Evolutionary conservation across 2,797 vertebrate species (phyloP).

Genomic region (Melanotaenia boesemani): DNA sequence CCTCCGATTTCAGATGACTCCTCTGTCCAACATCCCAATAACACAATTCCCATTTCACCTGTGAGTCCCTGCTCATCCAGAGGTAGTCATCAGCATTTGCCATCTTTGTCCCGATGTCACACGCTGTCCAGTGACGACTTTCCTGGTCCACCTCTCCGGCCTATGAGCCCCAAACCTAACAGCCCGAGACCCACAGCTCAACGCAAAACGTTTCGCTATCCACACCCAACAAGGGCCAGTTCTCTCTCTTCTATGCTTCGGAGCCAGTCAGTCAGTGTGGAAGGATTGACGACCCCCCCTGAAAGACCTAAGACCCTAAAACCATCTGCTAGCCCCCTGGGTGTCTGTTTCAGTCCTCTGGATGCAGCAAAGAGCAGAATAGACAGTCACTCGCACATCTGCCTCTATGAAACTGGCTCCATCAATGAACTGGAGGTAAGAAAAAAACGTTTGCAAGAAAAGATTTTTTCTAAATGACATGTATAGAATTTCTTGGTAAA

Average conservation of each 20-base stretch:
- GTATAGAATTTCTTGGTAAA: too few species aligned
- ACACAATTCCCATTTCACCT: constrained; percentile 70
- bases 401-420: constrained; percentile 78
- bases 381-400: constrained; percentile 80
- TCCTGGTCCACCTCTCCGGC: constrained; percentile 83
- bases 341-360: constrained; percentile 78
- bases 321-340: constrained; percentile 80
- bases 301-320: constrained; percentile 85
- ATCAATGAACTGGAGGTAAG: constrained; percentile 87
- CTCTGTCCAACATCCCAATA: constrained; percentile 53
- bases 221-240: constrained; percentile 71
- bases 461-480: not conserved
- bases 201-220: constrained; percentile 75
- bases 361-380: constrained; percentile 74
- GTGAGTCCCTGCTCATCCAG: constrained; percentile 59
- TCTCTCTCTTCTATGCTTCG: constrained; percentile 83
- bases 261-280: constrained; percentile 76
- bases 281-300: constrained; percentile 77
- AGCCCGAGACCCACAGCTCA: constrained; percentile 81
- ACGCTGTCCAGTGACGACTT: constrained; percentile 54
- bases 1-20: constrained; percentile 64
- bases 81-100: constrained; percentile 64
- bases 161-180: constrained; percentile 91
- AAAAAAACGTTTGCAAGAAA: not conserved
- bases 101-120: constrained; percentile 68